Evolutionary conservation across 2,888 invertebrate species (phyloP), one percentile per base, ranked within the genome.

Genomic region (Lepas anatifera): DNA sequence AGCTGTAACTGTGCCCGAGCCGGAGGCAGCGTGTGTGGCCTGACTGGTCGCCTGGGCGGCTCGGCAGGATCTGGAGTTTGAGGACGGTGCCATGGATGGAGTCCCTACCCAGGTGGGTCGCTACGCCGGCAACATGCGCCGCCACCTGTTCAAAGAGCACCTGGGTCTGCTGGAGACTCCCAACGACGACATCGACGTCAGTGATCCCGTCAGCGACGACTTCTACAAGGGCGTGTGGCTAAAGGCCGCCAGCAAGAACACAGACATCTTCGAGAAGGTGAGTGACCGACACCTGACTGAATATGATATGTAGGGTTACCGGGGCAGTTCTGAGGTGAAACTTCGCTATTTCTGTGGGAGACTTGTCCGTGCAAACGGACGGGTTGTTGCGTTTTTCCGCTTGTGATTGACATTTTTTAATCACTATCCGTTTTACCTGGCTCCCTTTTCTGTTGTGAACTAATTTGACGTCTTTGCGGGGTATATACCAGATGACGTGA

Each of bases 201-300:
- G 85, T 63, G 97, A 98, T 81, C 92, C 94, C 0, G 85, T 90
- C 70, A 83, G 84, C 71, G 87, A 90, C 72, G 80, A 86, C 22
- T 98, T 99, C 82, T 98, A 91, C 80, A 87, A 86, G 74, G 86
- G 88, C 73, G 80, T 89, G 8, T 98, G 97, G 96, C 84, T 89
- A 74, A 84, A 85, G 67, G 89, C 86, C 10, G 94, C 97, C 0
- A 84, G 82, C 66, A 81, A 82, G 48, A 99, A 99, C 78, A 95
- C 97, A 0, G 86, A 88, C 73, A 86, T 95, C 67, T 98, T 89
- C 80, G 96, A 97, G 77, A 87, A 92, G 83, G 87, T 86, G 73
- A 72, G 73, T n/a, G n/a, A n/a, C n/a, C n/a, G n/a, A n/a, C n/a
- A n/a, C n/a, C n/a, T n/a, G n/a, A n/a, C n/a, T n/a, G n/a, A n/a